Conservation (phyloP, 2,113 vertebrate genomes). For the Gallinago media region DNA sequence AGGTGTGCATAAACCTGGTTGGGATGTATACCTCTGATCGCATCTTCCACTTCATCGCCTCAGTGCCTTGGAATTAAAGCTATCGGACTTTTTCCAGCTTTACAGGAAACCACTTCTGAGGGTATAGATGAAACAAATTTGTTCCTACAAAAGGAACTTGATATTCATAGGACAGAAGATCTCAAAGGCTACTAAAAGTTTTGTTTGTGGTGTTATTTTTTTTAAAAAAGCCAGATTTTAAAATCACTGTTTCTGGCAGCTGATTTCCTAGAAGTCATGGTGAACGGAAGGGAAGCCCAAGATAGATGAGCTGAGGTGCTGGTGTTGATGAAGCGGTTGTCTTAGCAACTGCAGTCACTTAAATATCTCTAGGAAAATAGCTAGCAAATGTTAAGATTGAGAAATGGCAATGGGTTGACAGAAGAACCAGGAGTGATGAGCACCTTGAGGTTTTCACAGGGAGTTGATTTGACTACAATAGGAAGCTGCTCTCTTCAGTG, state of each 20-base stretch:
- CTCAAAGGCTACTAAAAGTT: neutral
- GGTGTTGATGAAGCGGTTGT: conserved; percentile 52
- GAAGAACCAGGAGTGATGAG: neutral
- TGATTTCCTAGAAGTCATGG: conserved; percentile 25
- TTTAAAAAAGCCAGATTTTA: neutral
- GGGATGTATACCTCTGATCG: neutral
- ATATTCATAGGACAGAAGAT: neutral
- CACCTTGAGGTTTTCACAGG: neutral
- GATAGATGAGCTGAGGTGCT: conserved; percentile 55
- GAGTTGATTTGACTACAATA: neutral
- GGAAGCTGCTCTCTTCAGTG: neutral
- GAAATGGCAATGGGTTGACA: neutral
- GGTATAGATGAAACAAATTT: neutral
- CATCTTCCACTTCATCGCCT: neutral
- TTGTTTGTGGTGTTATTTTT: no score
- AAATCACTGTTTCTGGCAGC: neutral
- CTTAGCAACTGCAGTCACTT: conserved; percentile 54
- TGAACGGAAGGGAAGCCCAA: conserved; percentile 37
- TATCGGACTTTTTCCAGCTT: neutral
- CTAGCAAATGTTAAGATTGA: conserved; percentile 30
- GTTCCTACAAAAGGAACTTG: neutral
- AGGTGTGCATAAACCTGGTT: neutral
- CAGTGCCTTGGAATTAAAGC: neutral
- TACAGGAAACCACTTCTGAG: neutral
- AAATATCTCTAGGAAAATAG: conserved; percentile 60